phyloP scores from a whole-genome alignment of 2,113 vertebrate genomes.

The Entomyzon cyanotis region DNA sequence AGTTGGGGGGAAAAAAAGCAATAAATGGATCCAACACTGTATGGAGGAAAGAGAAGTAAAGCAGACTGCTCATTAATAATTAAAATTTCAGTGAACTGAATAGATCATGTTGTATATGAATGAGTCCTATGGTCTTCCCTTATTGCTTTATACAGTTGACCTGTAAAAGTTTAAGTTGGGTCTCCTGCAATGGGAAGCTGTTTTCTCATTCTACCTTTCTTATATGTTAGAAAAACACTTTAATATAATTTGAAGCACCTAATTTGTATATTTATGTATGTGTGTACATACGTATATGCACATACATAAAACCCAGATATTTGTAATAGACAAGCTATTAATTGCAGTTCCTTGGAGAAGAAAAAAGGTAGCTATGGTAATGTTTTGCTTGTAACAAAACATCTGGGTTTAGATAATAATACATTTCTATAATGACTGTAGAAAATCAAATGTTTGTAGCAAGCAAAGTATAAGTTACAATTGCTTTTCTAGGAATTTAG shows the following conservation, averaged over 20 bases:
- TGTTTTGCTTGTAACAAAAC: neutral
- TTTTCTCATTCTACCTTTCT: neutral
- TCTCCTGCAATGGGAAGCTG: neutral
- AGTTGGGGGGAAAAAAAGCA: neutral
- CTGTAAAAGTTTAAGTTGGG: neutral
- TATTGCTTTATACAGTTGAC: neutral
- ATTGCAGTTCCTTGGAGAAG: neutral
- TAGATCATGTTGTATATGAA: neutral
- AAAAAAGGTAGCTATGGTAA: neutral
- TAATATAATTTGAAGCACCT: neutral
- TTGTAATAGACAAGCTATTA: neutral
- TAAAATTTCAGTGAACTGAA: neutral
- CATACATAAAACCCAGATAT: neutral
- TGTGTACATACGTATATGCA: neutral
- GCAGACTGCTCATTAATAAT: neutral
- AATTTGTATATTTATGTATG: neutral
- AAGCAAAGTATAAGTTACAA: constrained; percentile 1
- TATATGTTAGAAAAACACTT: neutral
- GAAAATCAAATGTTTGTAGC: neutral
- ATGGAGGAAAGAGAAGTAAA: neutral
- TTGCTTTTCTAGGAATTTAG: constrained; percentile 28
- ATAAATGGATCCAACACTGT: neutral
- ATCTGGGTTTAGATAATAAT: constrained; percentile 1
- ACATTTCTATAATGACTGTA: neutral
- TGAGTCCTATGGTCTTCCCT: neutral